phyloP scores from a whole-genome alignment of 2,797 vertebrate genomes.

The Xenops minutus region DNA sequence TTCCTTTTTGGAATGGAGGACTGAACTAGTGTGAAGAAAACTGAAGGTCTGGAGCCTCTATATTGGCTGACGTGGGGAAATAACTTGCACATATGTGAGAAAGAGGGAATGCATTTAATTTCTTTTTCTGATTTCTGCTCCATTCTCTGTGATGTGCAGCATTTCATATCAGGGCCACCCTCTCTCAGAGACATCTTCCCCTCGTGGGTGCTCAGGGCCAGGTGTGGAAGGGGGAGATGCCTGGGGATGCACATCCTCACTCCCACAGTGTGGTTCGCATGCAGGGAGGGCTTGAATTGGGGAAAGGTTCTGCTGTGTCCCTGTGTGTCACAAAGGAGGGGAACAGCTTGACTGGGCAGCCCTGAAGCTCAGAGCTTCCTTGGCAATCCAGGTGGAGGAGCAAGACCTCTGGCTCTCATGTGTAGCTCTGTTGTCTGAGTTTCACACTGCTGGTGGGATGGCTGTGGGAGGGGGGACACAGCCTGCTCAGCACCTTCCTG shows the following conservation, averaged over 20 bases:
- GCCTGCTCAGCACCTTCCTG: neutral
- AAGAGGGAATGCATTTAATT: neutral
- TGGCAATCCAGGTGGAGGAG: neutral
- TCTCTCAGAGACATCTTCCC: neutral
- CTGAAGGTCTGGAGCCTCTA: neutral
- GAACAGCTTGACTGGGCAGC: neutral
- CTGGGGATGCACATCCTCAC: neutral
- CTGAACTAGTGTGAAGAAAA: neutral
- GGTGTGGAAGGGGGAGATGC: neutral
- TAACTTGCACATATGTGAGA: accelerated
- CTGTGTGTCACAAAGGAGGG: neutral
- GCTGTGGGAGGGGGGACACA: neutral
- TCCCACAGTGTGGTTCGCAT: accelerated
- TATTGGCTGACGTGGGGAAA: neutral
- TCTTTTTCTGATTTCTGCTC: neutral
- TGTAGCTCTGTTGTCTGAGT: neutral
- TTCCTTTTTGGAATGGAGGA: neutral
- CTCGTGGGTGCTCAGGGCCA: accelerated
- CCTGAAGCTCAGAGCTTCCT: neutral
- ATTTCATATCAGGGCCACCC: neutral
- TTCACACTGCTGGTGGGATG: accelerated
- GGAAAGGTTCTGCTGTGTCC: neutral
- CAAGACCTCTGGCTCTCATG: neutral
- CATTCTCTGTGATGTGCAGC: accelerated
- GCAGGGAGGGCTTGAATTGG: neutral